Evolutionary conservation across 2,888 invertebrate species (phyloP), one percentile per base, ranked within the genome.

Genomic region (Hedychridium roseum): DNA sequence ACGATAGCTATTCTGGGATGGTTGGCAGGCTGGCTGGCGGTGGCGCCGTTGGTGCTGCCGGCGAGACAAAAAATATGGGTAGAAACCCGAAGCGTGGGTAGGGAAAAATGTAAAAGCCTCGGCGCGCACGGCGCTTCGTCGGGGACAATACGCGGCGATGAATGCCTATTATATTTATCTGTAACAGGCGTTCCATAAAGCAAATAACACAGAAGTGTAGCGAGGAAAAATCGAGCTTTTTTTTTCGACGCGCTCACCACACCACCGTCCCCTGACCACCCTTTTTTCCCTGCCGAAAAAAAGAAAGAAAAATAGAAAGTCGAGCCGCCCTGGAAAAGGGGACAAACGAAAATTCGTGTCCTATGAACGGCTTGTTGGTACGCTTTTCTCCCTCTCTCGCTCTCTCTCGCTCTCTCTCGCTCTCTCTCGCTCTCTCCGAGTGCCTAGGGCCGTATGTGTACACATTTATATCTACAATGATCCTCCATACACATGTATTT

Each of bases 141-240:
- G 70, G 67, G 74, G 70, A 78, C 78, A 78, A 78, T 77, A 72
- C 74, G 75, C 67, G 67, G 70, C 74, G 72, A 75, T 78, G 78
- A 78, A 78, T 78, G 76, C 77, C 78, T 76, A 78, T 78, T 78
- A 77, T 78, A 78, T 78, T 78, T 78, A 78, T 77, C 74, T 78
- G 76, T 76, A 77, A 77, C 77, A 77, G 76, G 75, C 78, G 78
- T 76, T 77, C 71, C 76, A 76, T 76, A 77, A 76, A 76, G 75
- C 77, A 77, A 78, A 78, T 78, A 78, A 74, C 72, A 71, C 68
- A 72, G 64, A 67, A 71, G 69, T 68, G 70, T 67, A 72, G 72
- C 72, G 71, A 70, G 69, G 67, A 72, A 68, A 71, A 70, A 68
- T 63, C 59, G 61, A 54, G 61, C 58, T 56, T 57, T 41, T 41